Conservation (phyloP, 2,888 invertebrate species). For the Drosophila anceps region DNA sequence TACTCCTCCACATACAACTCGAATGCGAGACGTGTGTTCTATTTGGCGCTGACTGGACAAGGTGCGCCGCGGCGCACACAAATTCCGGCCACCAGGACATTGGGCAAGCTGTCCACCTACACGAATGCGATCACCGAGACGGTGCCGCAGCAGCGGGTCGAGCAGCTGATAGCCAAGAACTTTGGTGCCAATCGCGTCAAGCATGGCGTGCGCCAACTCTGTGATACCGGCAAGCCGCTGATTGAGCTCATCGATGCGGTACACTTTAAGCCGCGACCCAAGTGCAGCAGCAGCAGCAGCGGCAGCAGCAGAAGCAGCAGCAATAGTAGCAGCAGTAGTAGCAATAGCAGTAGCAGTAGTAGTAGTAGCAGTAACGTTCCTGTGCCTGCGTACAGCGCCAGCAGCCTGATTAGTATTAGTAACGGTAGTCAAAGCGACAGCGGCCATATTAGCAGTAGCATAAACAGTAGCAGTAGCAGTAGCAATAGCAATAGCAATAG, state of each 20-base stretch:
- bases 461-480: slow-evolving; percentile 56
- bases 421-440: slow-evolving; percentile 77
- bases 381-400: slow-evolving; percentile 66
- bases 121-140: slow-evolving; percentile 89
- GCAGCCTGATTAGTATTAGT: slow-evolving; percentile 78
- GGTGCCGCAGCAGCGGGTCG: slow-evolving; percentile 86
- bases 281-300: slow-evolving; percentile 78
- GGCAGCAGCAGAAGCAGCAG: slow-evolving; percentile 61
- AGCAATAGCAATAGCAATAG: slow-evolving; percentile 61
- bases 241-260: slow-evolving; percentile 84
- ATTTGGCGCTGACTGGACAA: slow-evolving; percentile 91
- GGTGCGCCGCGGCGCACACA: slow-evolving; percentile 91
- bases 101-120: slow-evolving; percentile 91
- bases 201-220: slow-evolving; percentile 86
- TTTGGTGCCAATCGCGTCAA: slow-evolving; percentile 85
- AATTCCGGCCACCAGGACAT: slow-evolving; percentile 88
- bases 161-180: slow-evolving; percentile 86
- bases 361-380: slow-evolving; percentile 66
- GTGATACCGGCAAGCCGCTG: slow-evolving; percentile 85
- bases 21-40: slow-evolving; percentile 89
- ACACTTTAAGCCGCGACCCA: slow-evolving; percentile 85
- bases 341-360: slow-evolving; percentile 66
- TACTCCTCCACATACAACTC: slow-evolving; percentile 92
- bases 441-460: slow-evolving; percentile 70
- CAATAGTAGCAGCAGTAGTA: slow-evolving; percentile 52